A percentile compares a stretch with the other conserved stretches of the same genome.
Conservation (phyloP, 2,113 vertebrate genomes). For the Enhydra lutris region DNA sequence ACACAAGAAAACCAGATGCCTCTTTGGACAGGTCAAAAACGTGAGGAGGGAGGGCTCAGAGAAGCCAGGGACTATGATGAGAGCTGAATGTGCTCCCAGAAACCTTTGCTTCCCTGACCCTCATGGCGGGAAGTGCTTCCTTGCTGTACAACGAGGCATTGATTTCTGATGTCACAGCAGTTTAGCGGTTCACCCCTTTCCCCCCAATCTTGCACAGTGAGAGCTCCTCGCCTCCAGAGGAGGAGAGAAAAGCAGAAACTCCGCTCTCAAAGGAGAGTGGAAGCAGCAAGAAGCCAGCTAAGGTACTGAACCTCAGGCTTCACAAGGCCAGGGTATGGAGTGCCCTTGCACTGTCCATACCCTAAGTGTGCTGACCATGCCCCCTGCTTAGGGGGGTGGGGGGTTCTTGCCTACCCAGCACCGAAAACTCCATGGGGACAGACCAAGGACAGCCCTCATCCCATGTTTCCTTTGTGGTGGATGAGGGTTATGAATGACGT, state of each 20-base stretch:
- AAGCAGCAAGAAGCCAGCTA: conserved; percentile 39
- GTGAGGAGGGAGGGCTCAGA: neutral
- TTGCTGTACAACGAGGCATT: neutral
- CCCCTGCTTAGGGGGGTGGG: neutral
- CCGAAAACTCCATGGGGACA: conserved; percentile 11
- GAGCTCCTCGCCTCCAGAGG: conserved; percentile 32
- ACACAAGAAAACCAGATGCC: neutral
- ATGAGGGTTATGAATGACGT: conserved; percentile 35
- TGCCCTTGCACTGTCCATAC: neutral
- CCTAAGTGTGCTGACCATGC: neutral
- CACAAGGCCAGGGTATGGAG: conserved; percentile 1
- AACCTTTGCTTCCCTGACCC: neutral
- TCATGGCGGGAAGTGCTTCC: neutral
- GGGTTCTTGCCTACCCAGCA: conserved; percentile 28
- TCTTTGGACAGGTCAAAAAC: conserved; percentile 17
- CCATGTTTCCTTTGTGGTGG: neutral
- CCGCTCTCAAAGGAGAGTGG: conserved; percentile 8
- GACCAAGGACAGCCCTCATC: neutral
- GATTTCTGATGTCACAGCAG: neutral
- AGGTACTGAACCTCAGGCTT: neutral
- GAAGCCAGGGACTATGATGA: neutral
- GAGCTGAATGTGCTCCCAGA: neutral
- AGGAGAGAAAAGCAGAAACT: conserved; percentile 19
- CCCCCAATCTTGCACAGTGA: conserved; percentile 65
- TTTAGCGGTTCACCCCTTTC: neutral